These are phyloP conservation scores for Rhagoletis zephyria DNA, from an alignment of 1,140 invertebrate species.

Conservation along the genomic window DNA sequence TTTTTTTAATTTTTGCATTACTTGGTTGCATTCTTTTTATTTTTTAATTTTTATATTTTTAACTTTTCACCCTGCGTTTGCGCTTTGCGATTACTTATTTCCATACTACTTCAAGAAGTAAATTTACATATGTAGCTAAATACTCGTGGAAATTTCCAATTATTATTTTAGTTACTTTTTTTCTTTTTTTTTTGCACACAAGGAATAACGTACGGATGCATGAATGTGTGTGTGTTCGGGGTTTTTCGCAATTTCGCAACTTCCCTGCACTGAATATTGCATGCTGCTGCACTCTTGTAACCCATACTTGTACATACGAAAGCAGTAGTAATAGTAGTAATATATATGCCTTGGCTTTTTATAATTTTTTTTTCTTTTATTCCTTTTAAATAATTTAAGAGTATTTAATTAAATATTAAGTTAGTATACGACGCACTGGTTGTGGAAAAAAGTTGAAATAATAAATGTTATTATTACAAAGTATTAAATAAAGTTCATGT, in stretches of 20 bases:
- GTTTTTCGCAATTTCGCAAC: not conserved
- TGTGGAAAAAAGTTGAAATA: slow-evolving; percentile 40
- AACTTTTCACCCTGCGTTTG: not conserved
- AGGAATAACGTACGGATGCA: not conserved
- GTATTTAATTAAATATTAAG: slow-evolving; percentile 55
- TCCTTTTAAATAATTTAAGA: slow-evolving; percentile 55
- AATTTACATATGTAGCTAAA: not conserved
- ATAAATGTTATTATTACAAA: slow-evolving; percentile 52
- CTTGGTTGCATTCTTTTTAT: not conserved
- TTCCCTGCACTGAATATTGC: not conserved
- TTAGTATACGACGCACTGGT: slow-evolving; percentile 49
- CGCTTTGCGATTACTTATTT: not conserved
- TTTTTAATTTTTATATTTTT: slow-evolving; percentile 22
- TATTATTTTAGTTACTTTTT: not conserved
- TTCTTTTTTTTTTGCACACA: not conserved
- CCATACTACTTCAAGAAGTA: not conserved
- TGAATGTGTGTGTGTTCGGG: not conserved
- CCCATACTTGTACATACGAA: slow-evolving; percentile 26
- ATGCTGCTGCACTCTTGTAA: not conserved
- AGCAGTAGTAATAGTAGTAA: slow-evolving; percentile 44
- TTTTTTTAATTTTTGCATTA: slow-evolving; percentile 31
- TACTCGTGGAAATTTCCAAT: not conserved
- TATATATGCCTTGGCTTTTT: slow-evolving; percentile 53
- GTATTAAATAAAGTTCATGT: slow-evolving; percentile 38
- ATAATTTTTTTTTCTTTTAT: slow-evolving; percentile 39